Conservation (phyloP, 2,113 vertebrate species). For the Oncorhynchus keta region DNA sequence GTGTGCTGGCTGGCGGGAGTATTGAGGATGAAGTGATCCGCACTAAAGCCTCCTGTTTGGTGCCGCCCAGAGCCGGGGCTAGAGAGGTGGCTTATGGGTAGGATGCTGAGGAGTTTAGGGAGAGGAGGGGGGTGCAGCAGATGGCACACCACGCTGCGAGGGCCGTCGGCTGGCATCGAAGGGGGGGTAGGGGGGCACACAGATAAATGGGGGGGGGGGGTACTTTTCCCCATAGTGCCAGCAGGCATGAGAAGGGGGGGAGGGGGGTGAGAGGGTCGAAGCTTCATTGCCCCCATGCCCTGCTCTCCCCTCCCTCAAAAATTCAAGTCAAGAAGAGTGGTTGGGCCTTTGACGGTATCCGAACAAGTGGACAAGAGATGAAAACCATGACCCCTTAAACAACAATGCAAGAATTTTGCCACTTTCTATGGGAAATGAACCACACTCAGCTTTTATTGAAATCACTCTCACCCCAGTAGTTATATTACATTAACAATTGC, state of each 20-base stretch:
- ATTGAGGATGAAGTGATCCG: constrained; percentile 56
- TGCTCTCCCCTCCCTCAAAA: too few relatives aligned
- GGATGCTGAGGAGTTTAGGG: constrained; percentile 56
- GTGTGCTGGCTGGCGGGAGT: constrained; percentile 14
- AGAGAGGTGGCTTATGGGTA: constrained; percentile 64
- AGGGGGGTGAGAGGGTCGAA: constrained; percentile 48
- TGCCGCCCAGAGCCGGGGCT: constrained; percentile 51
- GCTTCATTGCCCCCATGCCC: constrained; percentile 42
- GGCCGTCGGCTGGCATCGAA: constrained; percentile 79
- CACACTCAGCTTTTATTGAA: constrained; percentile 42
- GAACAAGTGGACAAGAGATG: constrained; percentile 6
- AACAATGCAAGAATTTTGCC: constrained; percentile 30
- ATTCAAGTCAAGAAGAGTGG: not conserved
- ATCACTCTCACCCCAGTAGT: constrained; percentile 67
- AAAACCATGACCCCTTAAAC: constrained; percentile 37
- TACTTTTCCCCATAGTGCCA: constrained; percentile 73
- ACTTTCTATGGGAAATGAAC: constrained; percentile 35
- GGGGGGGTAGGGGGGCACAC: constrained; percentile 27
- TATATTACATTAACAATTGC: constrained; percentile 57
- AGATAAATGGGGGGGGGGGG: constrained; percentile 62
- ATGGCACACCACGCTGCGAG: constrained; percentile 79
- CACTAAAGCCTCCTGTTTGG: constrained; percentile 64
- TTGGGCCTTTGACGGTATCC: constrained; percentile 4
- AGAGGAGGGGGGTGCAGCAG: constrained; percentile 66
- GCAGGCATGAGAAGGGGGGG: constrained; percentile 66